Evolutionary conservation across 2,797 vertebrate species (phyloP), one percentile per base, ranked within the genome.

Genomic region (Tenualosa thibaudeaui): DNA sequence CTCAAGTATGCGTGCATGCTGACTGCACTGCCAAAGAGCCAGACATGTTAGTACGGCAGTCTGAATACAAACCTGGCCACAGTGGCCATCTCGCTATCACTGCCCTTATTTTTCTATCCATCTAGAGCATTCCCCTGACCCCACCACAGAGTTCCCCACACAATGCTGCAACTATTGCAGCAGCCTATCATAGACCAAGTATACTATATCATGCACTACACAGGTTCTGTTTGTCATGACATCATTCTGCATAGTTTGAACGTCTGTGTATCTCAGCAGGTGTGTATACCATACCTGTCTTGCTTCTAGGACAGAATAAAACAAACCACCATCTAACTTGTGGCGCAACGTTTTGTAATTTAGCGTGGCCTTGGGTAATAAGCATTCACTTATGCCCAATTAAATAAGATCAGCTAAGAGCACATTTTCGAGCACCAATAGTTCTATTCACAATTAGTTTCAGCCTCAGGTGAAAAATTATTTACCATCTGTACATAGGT

Each of bases 1-100:
- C 71, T n/a, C 40, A 40, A 78, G 71, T 46, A 78, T 85, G 83
- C 56, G 46, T 78, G 40, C 17, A 46, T 37, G 17, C 71, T 78
- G 71, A 46, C 71, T 78, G 71, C 40, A 22, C 40, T 78, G 71
- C 37, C 40, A 78, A 78, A 75, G 7, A 78, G 71, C 22, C 71
- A 19, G 50, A 51, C 40, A 2, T 46, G 68, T 40, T 46, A 19
- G 68, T 40, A 75, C 46, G 40, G 40, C 71, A 43, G 40, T 78
- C 71, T 19, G 71, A 78, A 46, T 37, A 78, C 37, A 8, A 22
- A 46, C 15, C 15, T 22, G 40, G 15, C 71, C 71, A 78, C 68
- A 75, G 68, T 2, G 68, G 3, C 62, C 62, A 68, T 31, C 65
- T 40, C 65, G 10, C 37, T 17, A 0, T 43, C 68, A 17, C 65